Evolutionary conservation across 2,797 vertebrate genomes (phyloP), one percentile per base, ranked within the genome.

Genomic region (Diglossa cyanea): DNA sequence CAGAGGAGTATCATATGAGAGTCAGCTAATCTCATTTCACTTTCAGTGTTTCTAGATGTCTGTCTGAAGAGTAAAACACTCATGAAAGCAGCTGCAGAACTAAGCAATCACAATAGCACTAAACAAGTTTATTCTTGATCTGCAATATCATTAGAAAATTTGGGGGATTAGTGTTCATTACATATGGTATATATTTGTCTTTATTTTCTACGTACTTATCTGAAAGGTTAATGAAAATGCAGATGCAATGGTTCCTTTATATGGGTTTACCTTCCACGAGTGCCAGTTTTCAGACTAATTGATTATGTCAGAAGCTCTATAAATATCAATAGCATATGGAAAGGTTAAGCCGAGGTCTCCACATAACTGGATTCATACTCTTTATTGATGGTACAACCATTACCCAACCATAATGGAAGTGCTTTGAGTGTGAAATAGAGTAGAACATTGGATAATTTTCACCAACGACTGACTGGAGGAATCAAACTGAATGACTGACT

Each of bases 311-410:
- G 96, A 96, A 97, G 97, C 96, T 96, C 94, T 98, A 96, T 96
- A 98, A 98, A 95, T 97, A 97, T 95, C 95, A 97, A 90, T 97
- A 97, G 95, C 94, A 95, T 94, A 96, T 96, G 93, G 95, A 97
- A 97, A 97, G 95, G 88, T 96, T 96, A 97, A 94, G 82, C 68
- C 1, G n/a, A 88, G 93, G 93, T 97, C 95, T 97, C 86, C 80
- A 67, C 93, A 93, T 94, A 96, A 93, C 82, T 94, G 66, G 58
- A 95, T 93, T 96, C 90, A 88, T 93, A 95, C 78, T 89, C 82
- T 88, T 97, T 97, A 97, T 97, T 97, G 96, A 97, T 96, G 96
- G 81, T 89, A 73, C 55, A 94, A 62, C 95, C 94, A 95, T 96
- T 96, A 97, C 75, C 87, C 82, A 96, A 84, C 79, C 80, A 97